Conservation (phyloP, 2,113 vertebrate species). For the Amblyornis subalaris region DNA sequence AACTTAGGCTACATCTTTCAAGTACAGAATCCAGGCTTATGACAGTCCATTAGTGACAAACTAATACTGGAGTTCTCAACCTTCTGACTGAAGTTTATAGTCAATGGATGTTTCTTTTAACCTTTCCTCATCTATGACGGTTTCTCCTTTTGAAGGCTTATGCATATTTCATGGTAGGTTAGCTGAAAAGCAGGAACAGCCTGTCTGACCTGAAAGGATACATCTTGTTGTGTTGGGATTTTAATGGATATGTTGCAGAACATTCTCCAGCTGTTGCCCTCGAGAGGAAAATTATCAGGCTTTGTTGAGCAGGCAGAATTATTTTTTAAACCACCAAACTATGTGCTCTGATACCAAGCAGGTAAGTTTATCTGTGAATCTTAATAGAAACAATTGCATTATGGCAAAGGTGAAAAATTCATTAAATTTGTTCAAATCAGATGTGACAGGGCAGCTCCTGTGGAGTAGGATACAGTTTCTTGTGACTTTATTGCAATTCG, state of each 20-base stretch:
- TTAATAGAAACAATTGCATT: not conserved
- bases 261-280: slow-evolving; percentile 8
- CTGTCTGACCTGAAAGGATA: slow-evolving; percentile 5
- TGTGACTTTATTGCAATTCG: not conserved
- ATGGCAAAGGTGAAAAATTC: not conserved
- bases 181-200: not conserved
- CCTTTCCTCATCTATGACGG: accelerated
- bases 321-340: not conserved
- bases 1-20: not conserved
- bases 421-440: not conserved
- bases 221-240: not conserved
- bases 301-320: not conserved
- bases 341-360: not conserved
- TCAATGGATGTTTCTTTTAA: not conserved
- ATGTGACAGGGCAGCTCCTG: not conserved
- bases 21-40: not conserved
- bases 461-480: not conserved
- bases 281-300: not conserved
- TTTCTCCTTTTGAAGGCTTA: not conserved
- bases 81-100: not conserved
- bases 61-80: not conserved
- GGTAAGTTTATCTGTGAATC: not conserved
- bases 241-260: not conserved
- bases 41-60: not conserved
- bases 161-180: not conserved